Evolutionary conservation across 2,888 invertebrate genomes (phyloP).

Genomic region (Latrodectus elegans): DNA sequence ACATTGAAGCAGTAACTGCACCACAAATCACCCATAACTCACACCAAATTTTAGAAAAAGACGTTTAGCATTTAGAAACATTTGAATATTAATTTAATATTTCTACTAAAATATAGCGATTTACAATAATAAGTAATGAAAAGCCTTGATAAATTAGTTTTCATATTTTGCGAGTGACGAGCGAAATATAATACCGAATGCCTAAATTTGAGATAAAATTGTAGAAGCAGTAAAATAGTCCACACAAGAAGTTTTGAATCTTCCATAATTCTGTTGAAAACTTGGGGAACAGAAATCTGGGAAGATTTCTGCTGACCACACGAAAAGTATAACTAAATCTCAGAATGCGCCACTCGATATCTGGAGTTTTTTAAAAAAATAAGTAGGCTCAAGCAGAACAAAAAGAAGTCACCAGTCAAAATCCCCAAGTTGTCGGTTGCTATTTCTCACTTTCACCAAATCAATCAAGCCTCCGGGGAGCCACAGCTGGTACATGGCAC

Average conservation of each 20-base stretch:
- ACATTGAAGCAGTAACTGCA: too few species aligned
- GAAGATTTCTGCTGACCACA: not conserved
- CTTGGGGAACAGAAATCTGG: not conserved
- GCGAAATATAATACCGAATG: too few species aligned
- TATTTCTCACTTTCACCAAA: constrained; percentile 24
- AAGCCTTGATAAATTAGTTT: too few species aligned
- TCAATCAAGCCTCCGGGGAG: constrained; percentile 49
- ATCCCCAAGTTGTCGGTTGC: constrained; percentile 13
- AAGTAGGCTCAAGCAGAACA: not conserved
- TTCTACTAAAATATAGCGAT: too few species aligned
- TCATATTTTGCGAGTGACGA: too few species aligned
- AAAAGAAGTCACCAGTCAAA: not conserved
- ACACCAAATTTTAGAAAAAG: too few species aligned
- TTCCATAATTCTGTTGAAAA: not conserved
- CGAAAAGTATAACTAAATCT: not conserved
- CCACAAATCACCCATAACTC: too few species aligned
- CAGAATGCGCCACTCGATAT: not conserved
- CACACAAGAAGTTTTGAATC: not conserved
- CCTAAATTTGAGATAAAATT: too few species aligned
- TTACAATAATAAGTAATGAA: too few species aligned
- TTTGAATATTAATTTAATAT: too few species aligned
- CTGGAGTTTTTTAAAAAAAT: not conserved
- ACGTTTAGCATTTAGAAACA: too few species aligned
- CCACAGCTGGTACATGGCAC: constrained; percentile 20
- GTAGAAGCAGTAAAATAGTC: too few species aligned